Evolutionary conservation across 1,140 invertebrate genomes (phyloP), one percentile per base, ranked within the genome.

Genomic region (Polyergus mexicanus): DNA sequence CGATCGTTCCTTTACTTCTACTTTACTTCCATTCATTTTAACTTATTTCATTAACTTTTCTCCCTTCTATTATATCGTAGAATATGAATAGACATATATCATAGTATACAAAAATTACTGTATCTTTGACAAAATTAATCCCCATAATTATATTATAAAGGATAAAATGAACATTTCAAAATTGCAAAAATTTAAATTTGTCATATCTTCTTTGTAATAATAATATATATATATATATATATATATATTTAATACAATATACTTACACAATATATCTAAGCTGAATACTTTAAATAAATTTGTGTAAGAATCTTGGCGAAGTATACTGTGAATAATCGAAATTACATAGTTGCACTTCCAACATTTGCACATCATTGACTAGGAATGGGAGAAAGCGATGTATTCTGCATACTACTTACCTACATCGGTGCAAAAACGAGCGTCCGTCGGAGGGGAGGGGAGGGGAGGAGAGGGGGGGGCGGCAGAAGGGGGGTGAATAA

Each of bases 281-380:
- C 2, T n/a, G 65, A 47, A 51, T 51, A 51, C 16, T 51, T 51
- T 51, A 5, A 16, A 51, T 32, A 51, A 47, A 71, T 51, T n/a
- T 71, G 69, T 72, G 10, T 8, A 54, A 54, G 4, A 25, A n/a
- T 32, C 69, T 54, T 35, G 3, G 3, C 47, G 47, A 0, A 5
- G 16, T 54, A 51, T 28, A 72, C 8, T 22, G 16, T 22, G 44
- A 71, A 32, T 22, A 68, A 44, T 19, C 11, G 47, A 72, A 72
- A 28, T 51, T 71, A 25, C 22, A 68, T n/a, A 71, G 68, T 60
- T 72, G 44, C 25, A 25, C 44, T 19, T 28, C 13, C 22, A 28
- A 84, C 72, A 76, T 76, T 84, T 76, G 69, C 81, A 84, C 71
- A 38, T 77, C 81, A 65, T 81, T 72, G 66, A 72, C 38, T 72